These are phyloP conservation scores for Pedetes capensis DNA, from an alignment of 2,113 vertebrate species.

Conservation along the genomic window DNA sequence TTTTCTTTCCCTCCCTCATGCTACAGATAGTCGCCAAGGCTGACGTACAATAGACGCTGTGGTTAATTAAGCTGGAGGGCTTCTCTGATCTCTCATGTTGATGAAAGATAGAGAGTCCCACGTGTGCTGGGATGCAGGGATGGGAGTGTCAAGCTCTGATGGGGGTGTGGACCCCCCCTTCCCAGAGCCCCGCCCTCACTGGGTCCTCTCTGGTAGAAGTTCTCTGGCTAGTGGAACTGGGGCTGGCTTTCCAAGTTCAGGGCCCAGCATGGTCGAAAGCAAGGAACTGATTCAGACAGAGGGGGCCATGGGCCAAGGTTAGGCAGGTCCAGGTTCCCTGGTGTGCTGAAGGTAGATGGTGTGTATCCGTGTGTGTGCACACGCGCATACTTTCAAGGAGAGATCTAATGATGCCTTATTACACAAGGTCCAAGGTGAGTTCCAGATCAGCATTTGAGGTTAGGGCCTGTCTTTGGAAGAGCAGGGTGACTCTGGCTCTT, in stretches of 20 bases:
- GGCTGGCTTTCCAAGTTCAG: not conserved
- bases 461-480: not conserved
- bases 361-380: not conserved
- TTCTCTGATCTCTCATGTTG: not conserved
- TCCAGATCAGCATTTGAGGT: not conserved
- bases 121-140: rapidly evolving
- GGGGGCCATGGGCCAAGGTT: not conserved
- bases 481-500: not conserved
- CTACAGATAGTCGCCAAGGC: not conserved
- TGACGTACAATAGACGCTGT: not conserved
- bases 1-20: not conserved
- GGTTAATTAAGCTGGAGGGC: not conserved
- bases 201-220: not conserved
- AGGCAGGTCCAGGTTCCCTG: no score
- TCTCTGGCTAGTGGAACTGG: not conserved
- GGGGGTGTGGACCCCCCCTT: no score
- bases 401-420: not conserved
- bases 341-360: not conserved
- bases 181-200: not conserved
- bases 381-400: not conserved
- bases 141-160: not conserved
- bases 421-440: not conserved
- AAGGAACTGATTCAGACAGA: not conserved
- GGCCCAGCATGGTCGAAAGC: not conserved
- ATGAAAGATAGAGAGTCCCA: not conserved